Evolutionary conservation across 2,888 invertebrate species (phyloP), one percentile per base, ranked within the genome.

Genomic region (Lasioglossum morio): DNA sequence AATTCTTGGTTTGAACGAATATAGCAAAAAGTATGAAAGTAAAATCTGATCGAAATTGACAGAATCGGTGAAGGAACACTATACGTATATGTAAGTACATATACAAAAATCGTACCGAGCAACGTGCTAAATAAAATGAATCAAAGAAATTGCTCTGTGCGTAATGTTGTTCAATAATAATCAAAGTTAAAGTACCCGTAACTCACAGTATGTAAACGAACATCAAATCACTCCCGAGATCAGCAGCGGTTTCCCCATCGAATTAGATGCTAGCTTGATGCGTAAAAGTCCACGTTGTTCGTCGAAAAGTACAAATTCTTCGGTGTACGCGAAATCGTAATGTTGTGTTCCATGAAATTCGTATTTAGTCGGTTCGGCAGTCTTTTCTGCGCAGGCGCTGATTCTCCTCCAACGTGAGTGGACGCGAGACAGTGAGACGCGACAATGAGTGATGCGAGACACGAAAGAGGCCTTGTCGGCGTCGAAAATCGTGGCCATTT

Each of bases 271-370:
- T 46, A 30, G 37, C 40, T 57, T 43, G 60, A 63, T 77, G 23
- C 74, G 77, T 66, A 85, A 86, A 80, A 74, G 30, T 77, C 63
- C 43, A 48, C 30, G 46, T 75, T 57, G n/a, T 48, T 72, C 37
- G 14, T 85, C 74, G 73, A 77, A 85, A 86, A 80, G 80, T 85
- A 80, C 66, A 80, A 72, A 80, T 80, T 37, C 72, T 79, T 53
- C 74, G 53, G 73, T 53, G 53, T 70, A 74, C 37, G 14, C 66
- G 57, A n/a, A 70, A 23, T 34, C 57, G 48, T 23, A 53, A 53
- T 53, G n/a, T 74, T 23, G 40, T 23, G n/a, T 60, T 74, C 74
- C 75, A n/a, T 76, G 37, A 76, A 76, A 85, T 69, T 79, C 72
- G 46, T 75, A 46, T 46, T 16, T 46, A 46, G 4, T 16, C 4